A percentile compares a stretch with the other conserved stretches of the same genome.
Evolutionary conservation across 2,888 invertebrate genomes (phyloP).

Genomic region (Polietes domitor): DNA sequence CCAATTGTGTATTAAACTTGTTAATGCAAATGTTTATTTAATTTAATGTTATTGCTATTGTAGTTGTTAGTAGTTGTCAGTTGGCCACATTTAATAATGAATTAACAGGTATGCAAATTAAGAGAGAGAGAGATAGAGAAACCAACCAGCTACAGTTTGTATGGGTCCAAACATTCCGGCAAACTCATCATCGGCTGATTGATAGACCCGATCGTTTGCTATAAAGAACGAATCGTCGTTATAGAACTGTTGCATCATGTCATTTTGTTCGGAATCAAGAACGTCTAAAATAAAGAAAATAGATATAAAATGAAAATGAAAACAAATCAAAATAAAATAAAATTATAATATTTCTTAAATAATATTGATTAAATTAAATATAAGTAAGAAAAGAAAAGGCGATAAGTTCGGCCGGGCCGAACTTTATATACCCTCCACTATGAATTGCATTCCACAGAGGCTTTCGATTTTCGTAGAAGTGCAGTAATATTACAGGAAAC

Average conservation of each 20-base stretch:
- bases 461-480: too few relatives aligned
- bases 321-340: conserved; percentile 26
- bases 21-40: not conserved
- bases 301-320: conserved; percentile 21
- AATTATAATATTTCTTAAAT: conserved; percentile 29
- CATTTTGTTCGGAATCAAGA: conserved; percentile 78
- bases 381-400: too few relatives aligned
- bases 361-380: conserved; percentile 22
- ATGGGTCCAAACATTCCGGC: conserved; percentile 80
- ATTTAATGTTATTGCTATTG: not conserved
- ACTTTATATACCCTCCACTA: too few relatives aligned
- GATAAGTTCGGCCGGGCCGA: too few relatives aligned
- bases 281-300: conserved; percentile 72
- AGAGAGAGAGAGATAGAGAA: conserved; percentile 11
- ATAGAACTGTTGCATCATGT: conserved; percentile 78
- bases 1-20: not conserved
- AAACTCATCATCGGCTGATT: conserved; percentile 79
- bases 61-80: not conserved
- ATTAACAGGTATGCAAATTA: not conserved
- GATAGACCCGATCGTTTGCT: conserved; percentile 79
- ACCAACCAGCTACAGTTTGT: conserved; percentile 80
- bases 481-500: too few relatives aligned
- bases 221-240: conserved; percentile 80
- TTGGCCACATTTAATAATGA: not conserved
- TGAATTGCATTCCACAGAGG: too few relatives aligned